Percentiles rank a stretch among this genome's conserved stretches.
These are phyloP conservation scores for Pachycephus smyrnensis DNA, from an alignment of 2,888 invertebrate species.

Conservation along the genomic window DNA sequence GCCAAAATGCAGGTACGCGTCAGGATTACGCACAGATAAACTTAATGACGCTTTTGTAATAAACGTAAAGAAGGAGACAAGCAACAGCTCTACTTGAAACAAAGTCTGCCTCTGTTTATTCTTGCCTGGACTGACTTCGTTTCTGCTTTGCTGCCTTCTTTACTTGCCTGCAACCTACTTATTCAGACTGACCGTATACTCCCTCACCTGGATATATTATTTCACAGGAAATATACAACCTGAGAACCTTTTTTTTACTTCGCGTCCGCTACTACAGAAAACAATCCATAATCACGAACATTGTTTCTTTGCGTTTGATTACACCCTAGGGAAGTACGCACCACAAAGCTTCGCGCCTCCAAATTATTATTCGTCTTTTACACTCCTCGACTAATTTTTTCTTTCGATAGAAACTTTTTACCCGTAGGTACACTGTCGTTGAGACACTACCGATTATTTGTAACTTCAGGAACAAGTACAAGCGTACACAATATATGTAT, in stretches of 20 bases:
- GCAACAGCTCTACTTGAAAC: neutral
- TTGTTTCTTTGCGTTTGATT: constrained; percentile 33
- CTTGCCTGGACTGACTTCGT: neutral
- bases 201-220: neutral
- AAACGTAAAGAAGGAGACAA: neutral
- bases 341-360: neutral
- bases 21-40: neutral
- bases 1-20: neutral
- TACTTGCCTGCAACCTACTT: neutral
- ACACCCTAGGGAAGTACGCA: neutral
- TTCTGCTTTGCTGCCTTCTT: neutral
- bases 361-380: neutral
- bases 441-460: constrained; percentile 4
- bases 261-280: constrained; percentile 55
- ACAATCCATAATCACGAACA: constrained; percentile 63
- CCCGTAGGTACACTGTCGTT: neutral
- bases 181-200: neutral
- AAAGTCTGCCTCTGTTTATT: neutral
- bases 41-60: neutral
- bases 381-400: neutral
- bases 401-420: neutral
- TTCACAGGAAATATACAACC: neutral
- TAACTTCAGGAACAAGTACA: neutral
- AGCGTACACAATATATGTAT: constrained; percentile 2
- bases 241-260: neutral